A percentile compares a stretch with the other conserved stretches of the same genome.
Evolutionary conservation across 2,797 vertebrate genomes (phyloP).

Genomic region (Esox lucius): DNA sequence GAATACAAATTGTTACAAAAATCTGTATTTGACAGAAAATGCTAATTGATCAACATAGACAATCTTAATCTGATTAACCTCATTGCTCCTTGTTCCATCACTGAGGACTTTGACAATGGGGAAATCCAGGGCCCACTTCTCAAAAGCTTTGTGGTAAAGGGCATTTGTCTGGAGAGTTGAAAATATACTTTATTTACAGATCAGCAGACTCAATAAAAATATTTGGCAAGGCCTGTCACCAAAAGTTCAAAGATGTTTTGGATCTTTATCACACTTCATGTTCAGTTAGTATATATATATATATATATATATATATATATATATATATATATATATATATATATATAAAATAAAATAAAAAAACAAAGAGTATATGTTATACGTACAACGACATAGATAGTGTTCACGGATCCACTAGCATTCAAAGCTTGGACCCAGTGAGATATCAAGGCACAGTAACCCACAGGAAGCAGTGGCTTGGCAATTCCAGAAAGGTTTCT

Average conservation of each 20-base stretch:
- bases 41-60: background rate
- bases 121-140: conserved; percentile 74
- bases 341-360: background rate
- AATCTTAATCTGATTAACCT: conserved; percentile 56
- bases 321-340: background rate
- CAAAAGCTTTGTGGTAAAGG: conserved; percentile 68
- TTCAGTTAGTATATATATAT: too few relatives aligned
- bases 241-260: too few relatives aligned
- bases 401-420: conserved; percentile 53
- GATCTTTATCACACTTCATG: too few relatives aligned
- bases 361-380: background rate
- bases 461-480: conserved; percentile 81
- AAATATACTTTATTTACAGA: background rate
- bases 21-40: background rate
- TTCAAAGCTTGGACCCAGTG: conserved; percentile 76
- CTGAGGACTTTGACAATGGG: conserved; percentile 70
- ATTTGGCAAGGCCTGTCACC: too few relatives aligned
- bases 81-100: conserved; percentile 76
- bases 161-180: conserved; percentile 74
- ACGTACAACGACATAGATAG: conserved; percentile 76
- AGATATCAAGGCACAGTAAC: conserved; percentile 60
- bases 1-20: background rate
- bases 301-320: background rate
- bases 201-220: background rate
- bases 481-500: conserved; percentile 65